These are phyloP conservation scores for Chionomys nivalis DNA, from an alignment of 2,113 vertebrate species.

Conservation along the genomic window DNA sequence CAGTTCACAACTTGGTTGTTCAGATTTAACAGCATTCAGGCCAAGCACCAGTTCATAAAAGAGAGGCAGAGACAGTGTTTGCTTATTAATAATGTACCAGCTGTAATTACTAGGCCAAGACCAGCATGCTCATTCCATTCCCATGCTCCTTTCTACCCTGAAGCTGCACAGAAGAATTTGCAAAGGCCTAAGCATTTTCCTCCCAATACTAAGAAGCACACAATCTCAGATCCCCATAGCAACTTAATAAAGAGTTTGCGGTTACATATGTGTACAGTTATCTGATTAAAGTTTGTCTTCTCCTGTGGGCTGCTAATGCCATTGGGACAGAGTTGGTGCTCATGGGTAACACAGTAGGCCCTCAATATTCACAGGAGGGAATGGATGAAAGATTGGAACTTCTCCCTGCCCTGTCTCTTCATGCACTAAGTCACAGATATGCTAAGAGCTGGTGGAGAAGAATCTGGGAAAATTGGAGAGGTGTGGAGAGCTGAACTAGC, in stretches of 20 bases:
- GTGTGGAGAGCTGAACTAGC: not conserved
- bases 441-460: not conserved
- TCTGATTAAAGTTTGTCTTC: constrained; percentile 13
- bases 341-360: not conserved
- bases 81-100: constrained; percentile 20
- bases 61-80: constrained; percentile 31
- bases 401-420: not conserved
- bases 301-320: not conserved
- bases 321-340: not conserved
- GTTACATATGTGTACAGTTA: not conserved
- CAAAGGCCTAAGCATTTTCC: not conserved
- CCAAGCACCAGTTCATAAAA: constrained; percentile 35
- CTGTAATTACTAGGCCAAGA: constrained; percentile 48
- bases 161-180: constrained; percentile 31
- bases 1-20: constrained; percentile 42
- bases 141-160: not conserved
- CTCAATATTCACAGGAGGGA: not conserved
- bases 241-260: not conserved
- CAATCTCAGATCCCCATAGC: not conserved
- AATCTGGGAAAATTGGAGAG: not conserved
- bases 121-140: not conserved
- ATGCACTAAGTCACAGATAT: not conserved
- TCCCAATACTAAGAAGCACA: constrained; percentile 27
- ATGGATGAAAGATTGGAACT: not conserved
- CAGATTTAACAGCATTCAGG: constrained; percentile 27